phyloP scores from a whole-genome alignment of 2,888 invertebrate species.

The Epirrhoe alternata region DNA sequence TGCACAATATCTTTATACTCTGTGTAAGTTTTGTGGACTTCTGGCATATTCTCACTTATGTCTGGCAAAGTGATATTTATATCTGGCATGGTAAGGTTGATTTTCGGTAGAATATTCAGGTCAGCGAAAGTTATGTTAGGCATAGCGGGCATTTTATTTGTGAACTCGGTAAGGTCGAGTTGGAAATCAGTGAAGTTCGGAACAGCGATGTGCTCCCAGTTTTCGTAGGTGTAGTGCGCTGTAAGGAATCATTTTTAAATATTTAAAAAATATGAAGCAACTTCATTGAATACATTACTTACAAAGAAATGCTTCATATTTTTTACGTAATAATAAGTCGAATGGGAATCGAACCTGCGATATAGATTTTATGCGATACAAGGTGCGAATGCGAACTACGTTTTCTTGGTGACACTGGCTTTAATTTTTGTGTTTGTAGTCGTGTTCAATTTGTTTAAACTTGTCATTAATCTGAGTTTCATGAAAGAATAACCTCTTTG shows the following conservation, averaged over 20 bases:
- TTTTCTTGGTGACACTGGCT: too few relatives aligned
- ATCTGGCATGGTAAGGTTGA: conserved; percentile 56
- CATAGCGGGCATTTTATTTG: conserved; percentile 57
- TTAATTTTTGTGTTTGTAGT: too few relatives aligned
- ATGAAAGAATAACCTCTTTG: too few relatives aligned
- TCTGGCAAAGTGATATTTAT: conserved; percentile 68
- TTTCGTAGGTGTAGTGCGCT: conserved; percentile 81
- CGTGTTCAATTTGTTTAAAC: too few relatives aligned
- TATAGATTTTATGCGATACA: too few relatives aligned
- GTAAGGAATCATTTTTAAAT: conserved; percentile 62
- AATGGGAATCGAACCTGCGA: too few relatives aligned
- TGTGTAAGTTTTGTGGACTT: conserved; percentile 68
- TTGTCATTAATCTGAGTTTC: too few relatives aligned
- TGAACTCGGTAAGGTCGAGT: conserved; percentile 71
- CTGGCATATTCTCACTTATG: conserved; percentile 67
- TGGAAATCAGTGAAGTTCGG: conserved; percentile 80
- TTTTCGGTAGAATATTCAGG: conserved; percentile 53
- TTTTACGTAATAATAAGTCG: too few relatives aligned
- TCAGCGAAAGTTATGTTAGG: conserved; percentile 64
- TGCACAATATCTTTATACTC: conserved; percentile 79
- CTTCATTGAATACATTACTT: too few relatives aligned
- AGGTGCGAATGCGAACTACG: too few relatives aligned
- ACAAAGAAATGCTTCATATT: too few relatives aligned
- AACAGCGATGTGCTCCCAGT: conserved; percentile 72
- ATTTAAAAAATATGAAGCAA: background rate